Percentiles rank a stretch among this genome's conserved stretches.
Conservation (phyloP, 2,113 vertebrate genomes). For the Microtus oregoni region DNA sequence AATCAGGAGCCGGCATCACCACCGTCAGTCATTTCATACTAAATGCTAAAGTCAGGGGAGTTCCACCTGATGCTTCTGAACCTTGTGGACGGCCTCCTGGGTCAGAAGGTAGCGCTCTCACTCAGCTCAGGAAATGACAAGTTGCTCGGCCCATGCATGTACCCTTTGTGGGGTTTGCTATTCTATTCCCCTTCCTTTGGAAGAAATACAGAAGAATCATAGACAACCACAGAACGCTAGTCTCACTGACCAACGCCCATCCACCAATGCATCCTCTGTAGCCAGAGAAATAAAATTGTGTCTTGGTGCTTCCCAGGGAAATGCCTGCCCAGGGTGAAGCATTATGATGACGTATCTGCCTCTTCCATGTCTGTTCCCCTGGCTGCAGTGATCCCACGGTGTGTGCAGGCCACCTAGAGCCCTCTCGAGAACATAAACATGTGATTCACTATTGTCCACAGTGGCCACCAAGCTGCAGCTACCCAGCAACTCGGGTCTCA, state of each 20-base stretch:
- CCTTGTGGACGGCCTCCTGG: constrained; percentile 31
- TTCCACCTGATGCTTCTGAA: constrained; percentile 1
- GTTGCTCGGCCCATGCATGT: constrained; percentile 58
- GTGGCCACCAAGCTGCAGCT: not conserved
- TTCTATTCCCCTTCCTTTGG: constrained; percentile 50
- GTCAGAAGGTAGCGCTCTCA: constrained; percentile 70
- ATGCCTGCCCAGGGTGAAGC: constrained; percentile 33
- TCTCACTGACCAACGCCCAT: constrained; percentile 55
- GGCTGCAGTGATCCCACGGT: not conserved
- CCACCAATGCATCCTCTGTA: constrained; percentile 59
- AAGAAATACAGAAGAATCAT: constrained; percentile 68
- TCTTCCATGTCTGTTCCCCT: not conserved
- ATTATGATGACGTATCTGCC: not conserved
- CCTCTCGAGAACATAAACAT: not conserved
- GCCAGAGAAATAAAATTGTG: constrained; percentile 62
- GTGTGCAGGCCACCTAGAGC: constrained; percentile 15
- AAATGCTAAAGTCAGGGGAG: constrained; percentile 26
- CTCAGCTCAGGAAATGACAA: constrained; percentile 44
- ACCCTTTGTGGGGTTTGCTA: constrained; percentile 42
- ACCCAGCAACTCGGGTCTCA: not conserved
- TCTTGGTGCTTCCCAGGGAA: constrained; percentile 24
- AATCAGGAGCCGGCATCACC: not conserved
- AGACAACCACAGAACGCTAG: constrained; percentile 65
- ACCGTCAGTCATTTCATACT: constrained; percentile 27
- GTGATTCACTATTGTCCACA: not conserved